These are phyloP conservation scores for Clepsis dumicolana DNA, from an alignment of 2,888 invertebrate species.

Conservation along the genomic window DNA sequence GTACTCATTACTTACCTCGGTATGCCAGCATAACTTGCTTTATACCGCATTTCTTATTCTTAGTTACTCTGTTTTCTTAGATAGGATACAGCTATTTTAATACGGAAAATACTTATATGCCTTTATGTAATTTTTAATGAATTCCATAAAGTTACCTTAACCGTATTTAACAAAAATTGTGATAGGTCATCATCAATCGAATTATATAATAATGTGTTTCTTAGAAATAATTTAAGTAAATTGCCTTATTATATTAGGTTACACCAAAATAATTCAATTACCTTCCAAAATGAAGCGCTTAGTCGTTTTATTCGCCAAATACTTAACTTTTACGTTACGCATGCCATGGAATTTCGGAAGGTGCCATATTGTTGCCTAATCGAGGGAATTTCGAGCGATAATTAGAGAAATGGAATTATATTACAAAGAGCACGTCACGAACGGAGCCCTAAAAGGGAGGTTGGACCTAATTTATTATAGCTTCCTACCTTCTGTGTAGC, in stretches of 20 bases:
- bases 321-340: slow-evolving; percentile 28
- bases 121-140: no score
- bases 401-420: slow-evolving; percentile 69
- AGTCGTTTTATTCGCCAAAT: slow-evolving; percentile 23
- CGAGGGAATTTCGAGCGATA: slow-evolving; percentile 56
- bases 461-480: slow-evolving; percentile 67
- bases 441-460: slow-evolving; percentile 59
- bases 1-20: slow-evolving; percentile 25
- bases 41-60: slow-evolving; percentile 28
- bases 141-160: no score
- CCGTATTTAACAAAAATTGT: no score
- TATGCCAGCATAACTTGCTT: slow-evolving; percentile 18
- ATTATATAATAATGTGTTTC: no score
- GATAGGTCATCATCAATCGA: no score
- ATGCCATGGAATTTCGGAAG: slow-evolving; percentile 25
- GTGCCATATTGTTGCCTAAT: slow-evolving; percentile 57
- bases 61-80: slow-evolving; percentile 13
- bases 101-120: not conserved
- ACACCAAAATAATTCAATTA: not conserved
- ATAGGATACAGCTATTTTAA: not conserved
- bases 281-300: slow-evolving; percentile 4
- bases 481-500: slow-evolving; percentile 63
- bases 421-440: slow-evolving; percentile 57
- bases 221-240: no score
- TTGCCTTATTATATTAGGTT: not conserved